Conservation (phyloP, 1,140 invertebrate species). For the Pseudomyrmex gracilis region DNA sequence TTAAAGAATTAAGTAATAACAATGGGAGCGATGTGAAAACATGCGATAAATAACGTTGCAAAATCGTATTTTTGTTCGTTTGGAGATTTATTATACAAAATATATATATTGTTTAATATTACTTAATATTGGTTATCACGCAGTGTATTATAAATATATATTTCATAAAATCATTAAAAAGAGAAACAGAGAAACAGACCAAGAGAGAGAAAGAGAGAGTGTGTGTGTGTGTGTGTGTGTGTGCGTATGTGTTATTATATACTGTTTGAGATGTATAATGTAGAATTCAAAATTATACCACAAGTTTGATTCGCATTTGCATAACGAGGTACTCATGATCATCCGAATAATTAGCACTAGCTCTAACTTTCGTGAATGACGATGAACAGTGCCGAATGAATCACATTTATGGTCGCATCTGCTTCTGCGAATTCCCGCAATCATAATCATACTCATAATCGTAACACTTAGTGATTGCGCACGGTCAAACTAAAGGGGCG, state of each 20-base stretch:
- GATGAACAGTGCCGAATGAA: constrained; percentile 21
- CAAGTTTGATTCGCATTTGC: constrained; percentile 22
- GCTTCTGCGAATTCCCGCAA: neutral
- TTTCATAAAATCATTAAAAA: too few relatives aligned
- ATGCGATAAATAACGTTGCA: neutral
- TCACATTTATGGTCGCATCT: constrained; percentile 27
- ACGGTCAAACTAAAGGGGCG: neutral
- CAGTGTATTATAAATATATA: too few relatives aligned
- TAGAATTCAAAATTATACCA: constrained; percentile 28
- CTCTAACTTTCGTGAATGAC: constrained; percentile 36
- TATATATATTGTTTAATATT: too few relatives aligned
- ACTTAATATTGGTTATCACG: too few relatives aligned
- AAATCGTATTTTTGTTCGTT: neutral
- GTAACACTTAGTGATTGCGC: neutral
- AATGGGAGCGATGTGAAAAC: neutral
- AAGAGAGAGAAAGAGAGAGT: too few relatives aligned
- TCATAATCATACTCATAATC: constrained; percentile 18
- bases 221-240: too few relatives aligned
- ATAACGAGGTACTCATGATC: constrained; percentile 43
- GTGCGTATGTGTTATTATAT: neutral
- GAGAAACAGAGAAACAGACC: too few relatives aligned
- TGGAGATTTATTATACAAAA: too few relatives aligned
- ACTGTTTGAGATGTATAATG: constrained; percentile 19
- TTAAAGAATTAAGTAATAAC: constrained; percentile 8
- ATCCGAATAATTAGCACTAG: constrained; percentile 40